Percentiles rank a stretch among this genome's conserved stretches.
Conservation (phyloP, 2,113 vertebrate genomes). For the crab-eating macaque (Macaca fascicularis) region DNA sequence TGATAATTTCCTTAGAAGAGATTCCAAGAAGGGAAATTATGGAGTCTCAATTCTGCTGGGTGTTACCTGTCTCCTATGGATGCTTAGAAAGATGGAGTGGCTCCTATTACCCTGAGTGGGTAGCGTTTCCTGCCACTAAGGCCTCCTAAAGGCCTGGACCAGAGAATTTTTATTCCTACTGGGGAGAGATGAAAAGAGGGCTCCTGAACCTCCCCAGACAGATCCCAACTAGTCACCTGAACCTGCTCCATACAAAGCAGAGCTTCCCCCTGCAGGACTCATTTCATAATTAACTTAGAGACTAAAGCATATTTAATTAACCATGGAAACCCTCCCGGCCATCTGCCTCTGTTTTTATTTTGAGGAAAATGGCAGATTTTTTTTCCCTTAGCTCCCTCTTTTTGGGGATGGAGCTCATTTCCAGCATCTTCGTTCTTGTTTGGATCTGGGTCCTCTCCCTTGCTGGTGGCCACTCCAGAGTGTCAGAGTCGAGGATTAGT, state of each 20-base stretch:
- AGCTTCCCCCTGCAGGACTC: slow-evolving; percentile 30
- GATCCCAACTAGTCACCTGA: background rate
- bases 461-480: background rate
- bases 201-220: background rate
- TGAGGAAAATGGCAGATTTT: slow-evolving; percentile 51
- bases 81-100: background rate
- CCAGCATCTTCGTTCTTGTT: background rate
- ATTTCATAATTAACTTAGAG: slow-evolving; percentile 75
- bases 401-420: slow-evolving; percentile 53
- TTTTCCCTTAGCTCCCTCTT: slow-evolving; percentile 27
- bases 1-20: slow-evolving; percentile 34
- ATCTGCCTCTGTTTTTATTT: slow-evolving; percentile 76
- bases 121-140: background rate
- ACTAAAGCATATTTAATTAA: slow-evolving; percentile 75
- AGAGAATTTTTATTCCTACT: background rate
- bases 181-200: background rate
- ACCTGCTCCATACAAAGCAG: slow-evolving; percentile 21
- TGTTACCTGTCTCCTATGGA: background rate
- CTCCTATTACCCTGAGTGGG: background rate
- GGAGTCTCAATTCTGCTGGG: background rate
- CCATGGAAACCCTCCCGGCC: slow-evolving; percentile 69
- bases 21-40: slow-evolving; percentile 4
- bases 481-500: background rate
- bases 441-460: background rate
- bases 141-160: background rate